Base-by-base conservation (phyloP, 2,888 invertebrate species). In the Dasysyrphus tricinctus region DNA sequence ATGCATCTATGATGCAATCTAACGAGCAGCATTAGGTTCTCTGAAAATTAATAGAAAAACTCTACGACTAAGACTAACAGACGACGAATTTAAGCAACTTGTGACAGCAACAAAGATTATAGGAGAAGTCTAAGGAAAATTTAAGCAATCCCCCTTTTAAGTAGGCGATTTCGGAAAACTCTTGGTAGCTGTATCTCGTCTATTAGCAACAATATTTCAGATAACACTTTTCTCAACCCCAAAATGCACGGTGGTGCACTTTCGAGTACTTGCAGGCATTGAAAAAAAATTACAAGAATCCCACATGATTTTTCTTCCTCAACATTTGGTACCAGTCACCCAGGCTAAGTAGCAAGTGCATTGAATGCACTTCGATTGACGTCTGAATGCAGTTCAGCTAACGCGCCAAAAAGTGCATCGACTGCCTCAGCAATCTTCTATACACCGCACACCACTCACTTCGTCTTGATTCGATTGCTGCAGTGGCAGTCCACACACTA, bases 261-360 rank as follows among this genome's bases (percentile, higher is more conserved):
- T 74, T 56, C 56, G 34, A 59, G 61, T 63, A 74, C 67, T 78
- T 56, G 63, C 56, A 67, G 44, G 67, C 6, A 76, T 19, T 54
- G 44, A 90, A 90, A 91, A 91, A 91, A 91, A 90, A 89, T 91
- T 88, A 88, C 90, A 83, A 89, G 89, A 91, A 90, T 90, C 90
- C 90, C 90, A 90, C 90, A 92, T 89, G 92, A 91, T 92, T 92
- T 92, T 92, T 91, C 92, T 92, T 92, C 92, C 89, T 91, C 92
- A 92, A 92, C 92, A 92, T 92, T 92, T 91, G 92, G 89, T 92
- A 92, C 90, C 92, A 92, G 92, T 90, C 89, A 32, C 90, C 80
- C 91, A 92, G 92, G 90, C 83, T 85, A 78, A 83, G 81, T 80
- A 87, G 88, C 88, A 89, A 83, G 89, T 88, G 84, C 85, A 86